Base-by-base conservation (phyloP, 2,888 invertebrate genomes). In the Miltochrista miniata region DNA sequence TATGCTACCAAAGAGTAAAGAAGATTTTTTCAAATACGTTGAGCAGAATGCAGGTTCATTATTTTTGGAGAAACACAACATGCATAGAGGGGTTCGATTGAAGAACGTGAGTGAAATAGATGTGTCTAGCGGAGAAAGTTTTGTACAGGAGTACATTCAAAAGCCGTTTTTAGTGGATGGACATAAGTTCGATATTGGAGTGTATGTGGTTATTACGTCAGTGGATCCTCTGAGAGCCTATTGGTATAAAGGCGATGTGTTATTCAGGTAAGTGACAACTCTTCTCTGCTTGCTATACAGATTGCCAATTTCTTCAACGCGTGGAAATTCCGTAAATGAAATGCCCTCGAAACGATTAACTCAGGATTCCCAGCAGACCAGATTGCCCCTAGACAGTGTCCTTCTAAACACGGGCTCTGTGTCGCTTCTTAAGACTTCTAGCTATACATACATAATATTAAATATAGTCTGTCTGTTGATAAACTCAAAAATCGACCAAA, bases 121-220 rank as follows among this genome's bases (percentile, higher is more conserved):
- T 82, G 84, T 97, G 50, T 86, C 92, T 12, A 88, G 92, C 38
- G 93, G 93, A 31, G 95, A 95, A 47, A 95, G 95, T 45, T 99
- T 99, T 82, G 93, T 99, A 2, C 99, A 99, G 78, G 96, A 98
- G 82, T 99, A 95, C 81, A 93, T 99, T 15, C 95, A 95, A 64
- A 96, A 95, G 59, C 99, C 99, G 4, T 94, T 96, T 67, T 90
- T 99, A 13, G 95, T 99, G 2, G 98, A 98, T 81, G 98, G 97
- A 1, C 94, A 97, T 82, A 98, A 98, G 90, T 99, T 99, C 85
- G 99, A 99, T 86, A 96, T 99, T 81, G 99, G 99, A 8, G 94
- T 99, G 51, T 99, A 99, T 79, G 96, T 97, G 0, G 95, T 96
- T 0, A 88, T 99, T 14, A 98, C 98, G 0, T 98, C 98, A 0